Conservation (phyloP, 2,888 invertebrate species). For the Lasioglossum morio region DNA sequence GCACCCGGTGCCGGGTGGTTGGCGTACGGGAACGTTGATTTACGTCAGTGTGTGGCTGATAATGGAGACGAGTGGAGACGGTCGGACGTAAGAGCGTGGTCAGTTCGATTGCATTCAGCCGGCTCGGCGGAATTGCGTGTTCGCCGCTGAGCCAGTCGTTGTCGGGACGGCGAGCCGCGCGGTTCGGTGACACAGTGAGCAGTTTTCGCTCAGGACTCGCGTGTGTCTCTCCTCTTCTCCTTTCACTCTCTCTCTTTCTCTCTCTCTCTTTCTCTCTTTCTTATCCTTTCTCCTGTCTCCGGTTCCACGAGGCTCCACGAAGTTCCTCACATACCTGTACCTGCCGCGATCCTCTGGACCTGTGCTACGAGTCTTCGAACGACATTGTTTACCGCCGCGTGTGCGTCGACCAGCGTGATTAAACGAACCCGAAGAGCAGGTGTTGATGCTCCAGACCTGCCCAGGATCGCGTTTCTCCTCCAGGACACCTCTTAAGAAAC, state of each 20-base stretch:
- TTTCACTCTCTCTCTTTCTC: not conserved
- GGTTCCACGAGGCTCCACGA: not conserved
- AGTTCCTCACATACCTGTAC: not conserved
- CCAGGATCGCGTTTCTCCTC: not conserved
- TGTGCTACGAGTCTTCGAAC: slow-evolving; percentile 13
- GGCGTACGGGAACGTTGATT: slow-evolving; percentile 6
- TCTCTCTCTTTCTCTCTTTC: not conserved
- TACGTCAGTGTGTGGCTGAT: slow-evolving; percentile 32
- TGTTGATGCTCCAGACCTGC: slow-evolving; percentile 14
- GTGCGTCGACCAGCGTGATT: slow-evolving; percentile 22
- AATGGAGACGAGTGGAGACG: slow-evolving; percentile 13
- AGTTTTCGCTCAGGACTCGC: not conserved
- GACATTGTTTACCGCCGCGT: slow-evolving; percentile 23
- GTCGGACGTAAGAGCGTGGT: slow-evolving; percentile 57
- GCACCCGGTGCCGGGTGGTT: slow-evolving; percentile 12
- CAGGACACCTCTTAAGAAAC: slow-evolving; percentile 10
- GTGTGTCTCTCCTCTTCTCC: not conserved
- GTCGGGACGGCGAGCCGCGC: slow-evolving; percentile 61
- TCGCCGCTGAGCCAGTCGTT: slow-evolving; percentile 59
- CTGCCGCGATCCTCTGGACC: not conserved
- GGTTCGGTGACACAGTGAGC: slow-evolving; percentile 33
- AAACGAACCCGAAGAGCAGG: slow-evolving; percentile 39
- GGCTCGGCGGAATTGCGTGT: slow-evolving; percentile 46
- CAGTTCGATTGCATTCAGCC: slow-evolving; percentile 56
- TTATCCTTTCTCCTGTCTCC: not conserved